These are phyloP conservation scores for Piscicola geometra DNA, from an alignment of 2,888 invertebrate genomes.

Conservation along the genomic window DNA sequence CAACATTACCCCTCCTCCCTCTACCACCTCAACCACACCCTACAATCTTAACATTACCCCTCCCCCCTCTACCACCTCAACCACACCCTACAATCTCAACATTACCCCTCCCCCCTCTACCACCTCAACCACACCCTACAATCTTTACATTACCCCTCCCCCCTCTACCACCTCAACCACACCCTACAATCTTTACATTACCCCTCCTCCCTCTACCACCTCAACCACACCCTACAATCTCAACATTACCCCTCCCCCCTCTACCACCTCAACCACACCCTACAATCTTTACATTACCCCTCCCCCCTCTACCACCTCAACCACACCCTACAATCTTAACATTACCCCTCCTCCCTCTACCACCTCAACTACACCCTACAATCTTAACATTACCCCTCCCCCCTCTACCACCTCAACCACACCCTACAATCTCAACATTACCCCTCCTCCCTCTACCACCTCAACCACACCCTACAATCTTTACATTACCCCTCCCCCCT, in stretches of 20 bases:
- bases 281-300: too few relatives aligned
- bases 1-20: background rate
- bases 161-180: background rate
- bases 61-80: background rate
- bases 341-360: conserved; percentile 64
- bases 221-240: too few relatives aligned
- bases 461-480: background rate
- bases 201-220: background rate
- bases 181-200: too few relatives aligned
- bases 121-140: conserved; percentile 34
- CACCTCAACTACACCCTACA: too few relatives aligned
- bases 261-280: background rate
- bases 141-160: conserved; percentile 73
- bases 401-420: background rate
- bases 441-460: background rate
- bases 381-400: background rate
- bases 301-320: conserved; percentile 23
- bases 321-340: conserved; percentile 58
- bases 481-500: background rate
- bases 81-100: background rate
- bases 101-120: background rate
- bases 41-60: too few relatives aligned
- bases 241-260: too few relatives aligned
- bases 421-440: too few relatives aligned
- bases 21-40: background rate